A percentile compares a stretch with the other conserved stretches of the same genome.
These are phyloP conservation scores for Rhynchophorus ferrugineus DNA, from an alignment of 1,140 invertebrate species.

Conservation along the genomic window DNA sequence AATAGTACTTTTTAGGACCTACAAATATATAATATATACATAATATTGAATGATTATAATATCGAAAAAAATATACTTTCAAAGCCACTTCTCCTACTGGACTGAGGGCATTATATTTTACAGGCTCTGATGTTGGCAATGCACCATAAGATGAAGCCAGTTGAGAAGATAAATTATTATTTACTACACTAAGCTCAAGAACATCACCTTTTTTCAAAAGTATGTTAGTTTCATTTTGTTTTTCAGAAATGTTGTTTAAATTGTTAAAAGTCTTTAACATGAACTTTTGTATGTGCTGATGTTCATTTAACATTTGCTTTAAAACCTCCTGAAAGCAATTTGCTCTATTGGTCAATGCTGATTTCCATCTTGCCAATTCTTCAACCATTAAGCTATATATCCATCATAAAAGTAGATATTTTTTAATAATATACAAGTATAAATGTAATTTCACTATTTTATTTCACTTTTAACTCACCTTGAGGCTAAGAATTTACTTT, in stretches of 20 bases:
- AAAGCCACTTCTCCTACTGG: constrained; percentile 10
- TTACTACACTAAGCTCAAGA: constrained; percentile 38
- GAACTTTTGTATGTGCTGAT: constrained; percentile 59
- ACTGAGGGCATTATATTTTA: no score
- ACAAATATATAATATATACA: constrained; percentile 7
- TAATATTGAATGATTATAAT: background rate
- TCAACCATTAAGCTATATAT: constrained; percentile 81
- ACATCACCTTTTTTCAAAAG: constrained; percentile 40
- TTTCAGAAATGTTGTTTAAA: constrained; percentile 35
- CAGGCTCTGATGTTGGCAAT: no score
- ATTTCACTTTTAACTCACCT: constrained; percentile 46
- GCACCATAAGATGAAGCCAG: no score
- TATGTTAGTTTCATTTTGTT: constrained; percentile 34
- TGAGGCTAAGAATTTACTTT: constrained; percentile 90
- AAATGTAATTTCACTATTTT: background rate
- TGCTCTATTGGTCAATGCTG: constrained; percentile 64
- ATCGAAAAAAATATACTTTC: constrained; percentile 9
- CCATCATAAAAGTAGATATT: constrained; percentile 27
- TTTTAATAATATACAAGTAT: background rate
- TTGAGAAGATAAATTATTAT: constrained; percentile 39
- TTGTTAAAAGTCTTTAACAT: constrained; percentile 63
- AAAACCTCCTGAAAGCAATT: constrained; percentile 67
- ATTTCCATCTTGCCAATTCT: constrained; percentile 79
- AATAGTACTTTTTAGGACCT: constrained; percentile 36
- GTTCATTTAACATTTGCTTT: constrained; percentile 67